Base-by-base conservation (phyloP, 2,113 vertebrate species). In the Osmerus mordax region DNA sequence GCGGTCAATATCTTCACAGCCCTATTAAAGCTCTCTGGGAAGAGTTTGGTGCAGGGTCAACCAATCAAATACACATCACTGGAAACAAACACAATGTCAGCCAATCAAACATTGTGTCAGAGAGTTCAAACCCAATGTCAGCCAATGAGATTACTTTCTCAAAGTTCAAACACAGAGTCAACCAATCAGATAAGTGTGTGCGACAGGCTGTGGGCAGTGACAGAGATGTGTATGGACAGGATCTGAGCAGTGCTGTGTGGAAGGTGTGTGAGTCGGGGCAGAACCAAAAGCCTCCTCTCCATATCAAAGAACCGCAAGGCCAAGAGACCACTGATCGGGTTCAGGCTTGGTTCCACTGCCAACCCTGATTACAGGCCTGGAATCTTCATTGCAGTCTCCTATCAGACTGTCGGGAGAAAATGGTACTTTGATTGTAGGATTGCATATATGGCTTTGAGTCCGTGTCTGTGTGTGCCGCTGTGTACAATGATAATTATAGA, bases 151-250 rank as follows among this genome's bases (percentile, higher is more conserved):
- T 80, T 75, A 29, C 62, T 76, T 75, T 87, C 4, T 21, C 13
- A 32, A 29, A 61, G 83, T 81, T 87, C 84, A 86, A 83, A 83
- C 72, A 70, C 59, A 51, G 81, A 84, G 74, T 67, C 82, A 83
- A 60, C 77, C 78, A 83, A 82, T 87, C 77, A 75, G 65, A 67
- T 25, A 78, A 28, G 28, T 64, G 62, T 64, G 69, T 70, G 77
- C 81, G 83, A 80, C 47, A 19, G 65, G 32, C 28, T 65, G 71
- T 65, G 73, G 60, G 69, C 21, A 4, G 28, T 67, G 74, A 78
- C 77, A 75, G 65, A 67, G 23, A 78, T 25, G 28, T 36, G 62
- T 64, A 64, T 9, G 62, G 62, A 8, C n/a, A 18, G 29, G 62
- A 16, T 64, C 62, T 29, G 62, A 64, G 28, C 62, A 64, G 62